phyloP scores from a whole-genome alignment of 2,888 invertebrate species.

The Coelogynopora nodosa region DNA sequence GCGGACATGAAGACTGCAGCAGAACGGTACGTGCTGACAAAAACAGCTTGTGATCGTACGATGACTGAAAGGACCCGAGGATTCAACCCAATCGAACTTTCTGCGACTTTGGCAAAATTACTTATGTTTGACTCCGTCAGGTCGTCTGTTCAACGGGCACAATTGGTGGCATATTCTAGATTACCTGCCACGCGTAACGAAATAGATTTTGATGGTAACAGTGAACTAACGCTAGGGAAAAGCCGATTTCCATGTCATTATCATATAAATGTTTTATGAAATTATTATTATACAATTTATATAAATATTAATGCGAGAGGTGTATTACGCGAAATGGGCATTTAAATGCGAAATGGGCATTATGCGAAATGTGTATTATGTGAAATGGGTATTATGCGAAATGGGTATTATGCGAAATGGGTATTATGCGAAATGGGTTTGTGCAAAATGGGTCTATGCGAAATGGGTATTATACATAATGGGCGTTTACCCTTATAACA shows the following conservation, averaged over 20 bases:
- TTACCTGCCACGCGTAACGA: not conserved
- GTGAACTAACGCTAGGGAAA: conserved; percentile 7
- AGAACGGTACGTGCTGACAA: conserved; percentile 5
- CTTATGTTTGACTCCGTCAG: conserved; percentile 15
- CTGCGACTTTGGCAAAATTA: not conserved
- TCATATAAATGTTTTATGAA: too few species aligned
- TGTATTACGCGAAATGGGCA: too few species aligned
- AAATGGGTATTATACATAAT: too few species aligned
- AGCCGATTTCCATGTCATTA: not conserved
- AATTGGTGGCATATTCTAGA: not conserved
- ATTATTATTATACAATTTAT: too few species aligned
- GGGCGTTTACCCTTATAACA: too few species aligned
- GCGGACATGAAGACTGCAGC: conserved; percentile 18
- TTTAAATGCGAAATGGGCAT: too few species aligned
- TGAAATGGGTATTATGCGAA: too few species aligned
- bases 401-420: too few species aligned
- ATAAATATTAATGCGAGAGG: too few species aligned
- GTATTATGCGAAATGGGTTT: too few species aligned
- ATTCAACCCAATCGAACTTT: conserved; percentile 5
- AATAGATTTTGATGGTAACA: conserved; percentile 23
- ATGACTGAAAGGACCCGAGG: conserved; percentile 8
- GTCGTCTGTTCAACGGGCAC: conserved; percentile 4
- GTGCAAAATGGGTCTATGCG: too few species aligned
- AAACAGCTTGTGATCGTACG: conserved; percentile 8
- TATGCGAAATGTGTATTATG: too few species aligned